phyloP scores from a whole-genome alignment of 1,140 invertebrate species.

The Drosophila parabipectinata region DNA sequence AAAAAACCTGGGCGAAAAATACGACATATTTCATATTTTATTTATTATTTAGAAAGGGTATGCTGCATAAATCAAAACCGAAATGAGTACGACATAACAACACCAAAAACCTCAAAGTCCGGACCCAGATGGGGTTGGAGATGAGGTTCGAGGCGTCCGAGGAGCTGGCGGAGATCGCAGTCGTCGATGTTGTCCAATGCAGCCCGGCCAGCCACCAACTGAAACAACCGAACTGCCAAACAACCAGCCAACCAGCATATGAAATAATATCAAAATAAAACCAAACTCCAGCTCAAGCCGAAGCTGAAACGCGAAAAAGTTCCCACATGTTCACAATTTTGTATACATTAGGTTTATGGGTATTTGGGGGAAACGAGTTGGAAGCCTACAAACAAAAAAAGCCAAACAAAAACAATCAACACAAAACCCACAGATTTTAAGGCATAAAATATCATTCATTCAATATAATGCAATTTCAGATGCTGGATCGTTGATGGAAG shows the following conservation, averaged over 20 bases:
- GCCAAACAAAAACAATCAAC: constrained; percentile 41
- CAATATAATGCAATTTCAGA: constrained; percentile 58
- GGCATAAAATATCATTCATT: constrained; percentile 81
- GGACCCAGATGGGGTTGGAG: constrained; percentile 20
- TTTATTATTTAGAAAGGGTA: constrained; percentile 83
- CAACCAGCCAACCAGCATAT: constrained; percentile 56
- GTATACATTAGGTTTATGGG: constrained; percentile 69
- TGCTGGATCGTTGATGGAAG: constrained; percentile 11
- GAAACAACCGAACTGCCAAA: constrained; percentile 50
- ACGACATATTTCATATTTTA: constrained; percentile 82
- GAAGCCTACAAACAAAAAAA: constrained; percentile 37
- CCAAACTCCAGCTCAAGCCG: constrained; percentile 31
- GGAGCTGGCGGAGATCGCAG: constrained; percentile 35
- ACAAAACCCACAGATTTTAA: constrained; percentile 70
- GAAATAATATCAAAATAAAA: constrained; percentile 55
- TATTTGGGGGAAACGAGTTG: constrained; percentile 34
- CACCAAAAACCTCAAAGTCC: constrained; percentile 62
- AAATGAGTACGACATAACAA: constrained; percentile 82
- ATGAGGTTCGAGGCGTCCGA: constrained; percentile 4
- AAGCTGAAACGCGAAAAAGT: constrained; percentile 63
- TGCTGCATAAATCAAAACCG: constrained; percentile 80
- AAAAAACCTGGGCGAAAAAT: constrained; percentile 35
- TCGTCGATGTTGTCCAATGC: constrained; percentile 66
- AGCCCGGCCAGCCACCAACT: constrained; percentile 46
- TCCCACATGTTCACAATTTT: constrained; percentile 82